Evolutionary conservation across 2,113 vertebrate genomes (phyloP).

Genomic region (Gobius niger): DNA sequence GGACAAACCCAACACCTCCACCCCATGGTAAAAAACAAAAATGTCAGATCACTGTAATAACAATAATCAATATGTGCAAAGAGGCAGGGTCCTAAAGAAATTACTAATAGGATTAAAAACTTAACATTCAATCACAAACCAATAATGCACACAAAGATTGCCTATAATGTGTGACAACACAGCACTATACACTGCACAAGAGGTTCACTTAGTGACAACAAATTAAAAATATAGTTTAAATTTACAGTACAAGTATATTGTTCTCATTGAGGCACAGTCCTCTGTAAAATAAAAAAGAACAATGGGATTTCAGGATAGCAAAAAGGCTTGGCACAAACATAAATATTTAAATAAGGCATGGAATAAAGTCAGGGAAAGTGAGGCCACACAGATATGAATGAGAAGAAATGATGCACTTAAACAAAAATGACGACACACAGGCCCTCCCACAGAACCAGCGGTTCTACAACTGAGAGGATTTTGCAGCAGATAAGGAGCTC

Average conservation of each 20-base stretch:
- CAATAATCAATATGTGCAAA: slow-evolving; percentile 67
- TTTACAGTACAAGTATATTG: slow-evolving; percentile 57
- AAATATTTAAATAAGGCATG: slow-evolving; percentile 53
- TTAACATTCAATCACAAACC: slow-evolving; percentile 62
- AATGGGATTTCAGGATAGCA: slow-evolving; percentile 33
- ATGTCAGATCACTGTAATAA: slow-evolving; percentile 24
- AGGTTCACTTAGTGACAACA: slow-evolving; percentile 73
- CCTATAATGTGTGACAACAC: slow-evolving; percentile 72
- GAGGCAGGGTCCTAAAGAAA: slow-evolving; percentile 53
- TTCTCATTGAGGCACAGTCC: slow-evolving; percentile 70
- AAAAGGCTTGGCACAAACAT: slow-evolving; percentile 64
- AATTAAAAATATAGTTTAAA: slow-evolving; percentile 64
- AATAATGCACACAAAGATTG: slow-evolving; percentile 63
- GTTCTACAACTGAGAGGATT: slow-evolving; percentile 40
- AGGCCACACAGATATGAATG: slow-evolving; percentile 58
- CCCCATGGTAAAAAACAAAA: slow-evolving; percentile 12
- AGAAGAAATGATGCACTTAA: slow-evolving; percentile 54
- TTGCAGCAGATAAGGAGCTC: slow-evolving; percentile 64
- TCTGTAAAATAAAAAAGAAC: slow-evolving; percentile 46
- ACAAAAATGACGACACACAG: slow-evolving; percentile 48
- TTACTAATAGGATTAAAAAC: slow-evolving; percentile 41
- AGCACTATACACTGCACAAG: slow-evolving; percentile 73
- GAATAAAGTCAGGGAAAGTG: slow-evolving; percentile 40
- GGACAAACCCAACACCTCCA: slow-evolving; percentile 32
- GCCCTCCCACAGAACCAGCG: slow-evolving; percentile 37